phyloP scores from a whole-genome alignment of 2,888 invertebrate genomes.

The Electrophaes corylata region DNA sequence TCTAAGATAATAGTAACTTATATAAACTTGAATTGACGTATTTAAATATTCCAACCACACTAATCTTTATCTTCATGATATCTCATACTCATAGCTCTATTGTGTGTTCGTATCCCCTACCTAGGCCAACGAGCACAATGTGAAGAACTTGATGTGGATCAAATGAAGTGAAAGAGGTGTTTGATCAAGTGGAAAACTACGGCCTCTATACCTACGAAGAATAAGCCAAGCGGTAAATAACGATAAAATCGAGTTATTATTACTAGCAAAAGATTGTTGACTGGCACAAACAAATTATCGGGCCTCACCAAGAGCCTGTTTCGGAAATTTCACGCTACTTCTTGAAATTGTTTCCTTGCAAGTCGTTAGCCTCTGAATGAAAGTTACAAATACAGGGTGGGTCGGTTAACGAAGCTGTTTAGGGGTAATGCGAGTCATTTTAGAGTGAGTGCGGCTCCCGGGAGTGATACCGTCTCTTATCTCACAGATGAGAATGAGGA shows the following conservation, averaged over 20 bases:
- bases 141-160: constrained; percentile 11
- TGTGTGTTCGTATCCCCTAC: not conserved
- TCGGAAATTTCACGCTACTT: constrained; percentile 13
- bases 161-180: constrained; percentile 13
- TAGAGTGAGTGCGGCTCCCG: constrained; percentile 33
- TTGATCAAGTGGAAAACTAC: constrained; percentile 11
- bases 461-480: constrained; percentile 32
- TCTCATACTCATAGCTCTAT: not conserved
- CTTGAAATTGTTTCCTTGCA: constrained; percentile 27
- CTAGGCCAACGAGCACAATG: constrained; percentile 13
- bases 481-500: constrained; percentile 21
- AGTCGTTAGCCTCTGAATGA: constrained; percentile 28
- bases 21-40: no score
- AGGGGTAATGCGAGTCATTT: constrained; percentile 57
- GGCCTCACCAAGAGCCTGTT: not conserved
- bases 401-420: constrained; percentile 54
- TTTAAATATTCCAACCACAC: no score
- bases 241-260: constrained; percentile 5
- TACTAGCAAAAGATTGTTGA: constrained; percentile 4
- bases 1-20: no score
- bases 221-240: constrained; percentile 1
- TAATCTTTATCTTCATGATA: constrained; percentile 4
- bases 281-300: constrained; percentile 16
- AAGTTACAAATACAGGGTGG: constrained; percentile 24
- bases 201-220: not conserved